Evolutionary conservation across 2,113 vertebrate genomes (phyloP), one percentile per base, ranked within the genome.

Genomic region (Nerophis ophidion): DNA sequence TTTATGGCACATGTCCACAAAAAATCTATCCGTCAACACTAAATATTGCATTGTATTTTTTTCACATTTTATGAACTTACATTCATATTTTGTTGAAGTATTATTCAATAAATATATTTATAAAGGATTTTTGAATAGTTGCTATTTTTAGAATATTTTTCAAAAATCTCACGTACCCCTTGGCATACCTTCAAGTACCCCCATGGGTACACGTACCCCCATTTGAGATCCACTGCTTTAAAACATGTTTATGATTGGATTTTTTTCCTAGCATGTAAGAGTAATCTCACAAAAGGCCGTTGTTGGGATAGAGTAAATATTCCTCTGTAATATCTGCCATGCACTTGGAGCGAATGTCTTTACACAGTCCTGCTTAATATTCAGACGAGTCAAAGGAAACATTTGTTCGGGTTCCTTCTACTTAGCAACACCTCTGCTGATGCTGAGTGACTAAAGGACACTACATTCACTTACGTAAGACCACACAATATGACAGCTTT

Each of bases 291-390:
- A 48, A 48, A 48, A 40, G 7, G 38, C 10, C 10, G 38, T 9
- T 40, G 38, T 40, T 8, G 19, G 34, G 8, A 8, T 14, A 36
- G 8, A 35, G 6, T 35, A 15, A 15, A 36, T 7, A 51, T 55
- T 48, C 13, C 54, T 10, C 36, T 65, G 48, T 26, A 33, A 51
- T 56, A 56, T 70, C 56, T 68, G 44, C 51, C 60, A 16, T 62
- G 60, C 51, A 60, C 35, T 38, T 60, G 10, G 36, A 60, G 57
- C 33, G 55, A 63, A 38, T 47, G 65, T 19, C 54, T 72, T 76
- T 80, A 46, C 72, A 50, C 56, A 50, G 50, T 14, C 49, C 74
- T 82, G 56, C 47, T 84, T 81, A 75, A 70, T 54, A 85, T 85
- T 80, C 83, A 73, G 66, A 52, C 63, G 66, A 82, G 80, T 44